These are phyloP conservation scores for Erythrolamprus reginae DNA, from an alignment of 2,113 vertebrate species.

Conservation along the genomic window DNA sequence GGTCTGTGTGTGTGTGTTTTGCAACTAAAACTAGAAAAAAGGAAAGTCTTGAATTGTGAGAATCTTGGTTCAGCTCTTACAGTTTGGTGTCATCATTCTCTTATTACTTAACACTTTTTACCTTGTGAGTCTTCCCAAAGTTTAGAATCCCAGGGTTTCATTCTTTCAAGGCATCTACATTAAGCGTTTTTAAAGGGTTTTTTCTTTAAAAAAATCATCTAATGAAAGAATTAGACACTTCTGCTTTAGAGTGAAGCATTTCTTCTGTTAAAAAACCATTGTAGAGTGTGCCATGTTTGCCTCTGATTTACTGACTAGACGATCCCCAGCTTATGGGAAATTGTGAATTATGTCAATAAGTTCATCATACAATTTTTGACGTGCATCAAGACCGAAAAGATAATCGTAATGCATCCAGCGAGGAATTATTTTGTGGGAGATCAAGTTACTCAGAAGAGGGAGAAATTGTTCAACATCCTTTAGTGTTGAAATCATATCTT, in stretches of 20 bases:
- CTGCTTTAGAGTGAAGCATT: background rate
- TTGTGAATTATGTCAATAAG: background rate
- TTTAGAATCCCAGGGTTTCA: background rate
- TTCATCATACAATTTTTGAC: background rate
- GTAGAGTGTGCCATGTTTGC: background rate
- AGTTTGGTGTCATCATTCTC: background rate
- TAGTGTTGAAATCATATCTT: background rate
- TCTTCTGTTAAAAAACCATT: background rate
- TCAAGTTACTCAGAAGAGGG: background rate
- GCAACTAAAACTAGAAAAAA: background rate
- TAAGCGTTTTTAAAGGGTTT: background rate
- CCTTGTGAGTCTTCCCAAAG: background rate
- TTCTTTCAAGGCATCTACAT: background rate
- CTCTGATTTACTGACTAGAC: background rate
- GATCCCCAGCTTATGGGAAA: background rate
- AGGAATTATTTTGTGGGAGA: background rate
- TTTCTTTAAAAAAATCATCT: background rate
- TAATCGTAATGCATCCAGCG: constrained; percentile 15
- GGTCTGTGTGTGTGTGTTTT: no score
- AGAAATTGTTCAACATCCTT: background rate
- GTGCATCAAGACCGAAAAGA: background rate
- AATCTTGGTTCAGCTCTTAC: background rate
- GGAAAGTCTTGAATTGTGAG: background rate
- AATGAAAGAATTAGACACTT: background rate
- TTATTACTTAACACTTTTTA: background rate